Evolutionary conservation across 2,797 vertebrate genomes (phyloP), one percentile per base, ranked within the genome.

Genomic region (Propithecus perrieri): DNA sequence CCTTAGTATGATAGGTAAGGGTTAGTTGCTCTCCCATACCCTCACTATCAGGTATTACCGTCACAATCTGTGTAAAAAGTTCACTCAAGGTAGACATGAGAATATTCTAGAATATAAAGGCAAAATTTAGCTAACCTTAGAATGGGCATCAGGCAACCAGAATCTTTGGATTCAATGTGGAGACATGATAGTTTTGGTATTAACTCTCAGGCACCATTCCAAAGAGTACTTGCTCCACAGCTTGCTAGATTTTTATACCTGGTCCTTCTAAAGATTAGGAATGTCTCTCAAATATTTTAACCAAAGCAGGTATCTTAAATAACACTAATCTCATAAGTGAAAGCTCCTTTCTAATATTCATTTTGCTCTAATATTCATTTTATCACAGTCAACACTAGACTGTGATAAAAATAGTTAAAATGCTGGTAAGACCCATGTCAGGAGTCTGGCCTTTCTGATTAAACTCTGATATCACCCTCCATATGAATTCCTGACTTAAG

Each of bases 361-460:
- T 38, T 38, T 38, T 38, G 3, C 38, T 38, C 38, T 38, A 38
- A 38, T 38, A 3, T 38, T 38, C 38, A 38, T 38, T 38, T 38
- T 38, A 38, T 38, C 38, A 38, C 38, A 38, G 38, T 38, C 38
- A 38, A 38, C 38, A 38, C 38, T 38, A 38, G 38, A 38, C n/a
- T 41, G 4, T 76, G 55, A 69, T 85, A 72, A 94, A 78, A 94
- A 69, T 78, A 85, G 55, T 79, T 94, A 81, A 95, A 61, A 92
- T 71, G 11, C 26, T 93, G 71, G 4, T 80, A 94, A 38, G 17
- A 48, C 28, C 30, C 63, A 20, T 85, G 41, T 80, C 43, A 57
- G 17, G 65, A 61, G 67, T 93, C 75, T 92, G 46, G 24, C 59
- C 33, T 88, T 97, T 86, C 91, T 93, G 74, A 88, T 94, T 81